These are phyloP conservation scores for Thripadectes ignobilis DNA, from an alignment of 2,797 vertebrate species.

Conservation along the genomic window DNA sequence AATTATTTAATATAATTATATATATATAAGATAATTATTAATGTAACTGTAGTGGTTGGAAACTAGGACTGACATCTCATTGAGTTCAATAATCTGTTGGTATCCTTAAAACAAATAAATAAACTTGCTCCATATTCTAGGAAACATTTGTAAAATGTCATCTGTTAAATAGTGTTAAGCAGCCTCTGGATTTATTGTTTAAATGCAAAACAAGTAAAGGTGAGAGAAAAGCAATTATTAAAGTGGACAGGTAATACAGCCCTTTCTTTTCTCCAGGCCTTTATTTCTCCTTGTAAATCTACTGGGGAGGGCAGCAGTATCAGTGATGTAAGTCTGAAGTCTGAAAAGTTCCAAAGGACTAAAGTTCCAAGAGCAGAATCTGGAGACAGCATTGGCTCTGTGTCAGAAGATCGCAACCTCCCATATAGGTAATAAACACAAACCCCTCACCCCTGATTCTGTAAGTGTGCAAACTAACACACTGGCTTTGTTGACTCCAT, in stretches of 20 bases:
- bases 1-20: no score
- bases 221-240: background rate
- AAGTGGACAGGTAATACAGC: background rate
- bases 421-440: slow-evolving; percentile 85
- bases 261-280: slow-evolving; percentile 41
- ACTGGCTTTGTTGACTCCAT: background rate
- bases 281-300: slow-evolving; percentile 80
- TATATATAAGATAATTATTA: background rate
- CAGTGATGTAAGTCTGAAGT: slow-evolving; percentile 74
- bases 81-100: background rate
- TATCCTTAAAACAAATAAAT: background rate
- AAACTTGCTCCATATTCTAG: background rate
- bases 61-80: background rate
- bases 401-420: slow-evolving; percentile 82
- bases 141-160: background rate
- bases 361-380: slow-evolving; percentile 76
- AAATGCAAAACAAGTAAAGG: background rate
- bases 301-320: slow-evolving; percentile 72
- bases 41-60: background rate
- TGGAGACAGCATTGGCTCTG: slow-evolving; percentile 76
- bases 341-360: slow-evolving; percentile 83
- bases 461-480: background rate
- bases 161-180: background rate
- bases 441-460: background rate
- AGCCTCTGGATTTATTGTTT: background rate